Evolutionary conservation across 2,113 vertebrate species (phyloP).

Genomic region (Sterrhoptilus dennistouni): DNA sequence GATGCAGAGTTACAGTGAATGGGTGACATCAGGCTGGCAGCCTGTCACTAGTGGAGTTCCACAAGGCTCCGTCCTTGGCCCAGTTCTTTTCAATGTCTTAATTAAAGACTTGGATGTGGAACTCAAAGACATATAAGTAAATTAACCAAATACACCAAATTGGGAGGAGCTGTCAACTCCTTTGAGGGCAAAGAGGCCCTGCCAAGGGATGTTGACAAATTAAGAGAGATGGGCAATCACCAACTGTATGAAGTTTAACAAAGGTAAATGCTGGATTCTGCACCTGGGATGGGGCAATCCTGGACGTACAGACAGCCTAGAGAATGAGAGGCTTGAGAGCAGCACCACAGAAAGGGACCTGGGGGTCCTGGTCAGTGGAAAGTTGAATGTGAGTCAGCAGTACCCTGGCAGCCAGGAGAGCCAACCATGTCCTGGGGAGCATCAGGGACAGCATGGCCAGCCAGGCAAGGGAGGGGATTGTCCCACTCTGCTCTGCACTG

Average conservation of each 20-base stretch:
- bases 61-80: not conserved
- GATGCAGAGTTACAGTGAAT: not conserved
- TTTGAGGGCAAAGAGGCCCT: not conserved
- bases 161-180: not conserved
- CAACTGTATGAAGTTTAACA: not conserved
- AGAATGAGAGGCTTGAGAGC: not conserved
- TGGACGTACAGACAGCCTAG: not conserved
- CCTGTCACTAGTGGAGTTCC: not conserved
- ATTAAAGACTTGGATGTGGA: not conserved
- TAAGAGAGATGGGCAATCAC: not conserved
- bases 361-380: not conserved
- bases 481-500: not conserved
- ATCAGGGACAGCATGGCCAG: not conserved
- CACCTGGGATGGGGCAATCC: not conserved
- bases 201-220: not conserved
- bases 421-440: rapidly evolving
- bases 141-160: not conserved
- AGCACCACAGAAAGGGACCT: not conserved
- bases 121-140: not conserved
- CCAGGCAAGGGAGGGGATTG: not conserved
- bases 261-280: not conserved
- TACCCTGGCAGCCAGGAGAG: not conserved
- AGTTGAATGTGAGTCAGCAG: not conserved
- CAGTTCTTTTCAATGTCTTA: not conserved
- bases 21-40: not conserved